These are phyloP conservation scores for Orthonevra nobilis DNA, from an alignment of 2,888 invertebrate genomes.

Conservation along the genomic window DNA sequence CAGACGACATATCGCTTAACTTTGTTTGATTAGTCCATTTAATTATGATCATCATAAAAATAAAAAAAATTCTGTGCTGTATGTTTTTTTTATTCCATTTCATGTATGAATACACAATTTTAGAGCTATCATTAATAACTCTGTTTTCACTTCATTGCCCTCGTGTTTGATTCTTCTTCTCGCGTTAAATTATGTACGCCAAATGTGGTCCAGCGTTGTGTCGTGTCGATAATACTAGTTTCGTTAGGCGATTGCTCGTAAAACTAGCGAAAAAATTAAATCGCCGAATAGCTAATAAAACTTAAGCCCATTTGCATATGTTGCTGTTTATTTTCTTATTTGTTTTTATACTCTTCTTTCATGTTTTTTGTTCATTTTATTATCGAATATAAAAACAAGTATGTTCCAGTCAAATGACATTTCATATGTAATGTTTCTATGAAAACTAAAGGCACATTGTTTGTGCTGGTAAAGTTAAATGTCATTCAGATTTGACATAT, in stretches of 20 bases:
- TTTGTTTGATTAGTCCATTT: conserved; percentile 56
- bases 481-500: conserved; percentile 1
- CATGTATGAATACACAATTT: conserved; percentile 26
- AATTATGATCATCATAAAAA: conserved; percentile 60
- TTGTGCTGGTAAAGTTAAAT: conserved; percentile 17
- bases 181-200: conserved; percentile 43
- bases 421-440: no score
- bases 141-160: conserved; percentile 44
- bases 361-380: conserved; percentile 20
- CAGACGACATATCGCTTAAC: conserved; percentile 24
- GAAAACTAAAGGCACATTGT: no score
- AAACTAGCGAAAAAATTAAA: conserved; percentile 41
- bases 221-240: conserved; percentile 2
- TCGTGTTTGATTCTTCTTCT: conserved; percentile 34
- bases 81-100: no score
- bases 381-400: conserved; percentile 20
- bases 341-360: no score
- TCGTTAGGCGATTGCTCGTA: conserved; percentile 50
- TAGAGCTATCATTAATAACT: conserved; percentile 42
- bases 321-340: conserved; percentile 10
- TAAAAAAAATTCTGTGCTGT: conserved; percentile 33
- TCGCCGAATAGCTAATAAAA: conserved; percentile 32
- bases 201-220: not conserved
- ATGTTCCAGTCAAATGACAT: conserved; percentile 28
- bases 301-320: conserved; percentile 38